Evolutionary conservation across 2,888 invertebrate genomes (phyloP), one percentile per base, ranked within the genome.

Genomic region (Subacronicta megacephala): DNA sequence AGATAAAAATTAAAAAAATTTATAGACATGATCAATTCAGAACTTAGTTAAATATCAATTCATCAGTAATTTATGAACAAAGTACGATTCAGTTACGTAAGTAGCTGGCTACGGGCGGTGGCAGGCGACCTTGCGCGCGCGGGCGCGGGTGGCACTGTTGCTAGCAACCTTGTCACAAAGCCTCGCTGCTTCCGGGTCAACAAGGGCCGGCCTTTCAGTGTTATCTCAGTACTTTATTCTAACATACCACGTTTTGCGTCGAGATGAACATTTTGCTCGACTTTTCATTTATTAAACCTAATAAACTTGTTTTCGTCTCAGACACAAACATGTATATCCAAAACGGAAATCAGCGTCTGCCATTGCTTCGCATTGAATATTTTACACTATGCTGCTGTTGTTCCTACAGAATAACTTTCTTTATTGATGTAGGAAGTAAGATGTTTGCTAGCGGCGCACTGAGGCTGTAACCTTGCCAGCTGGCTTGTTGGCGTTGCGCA

Each of bases 141-240:
- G 76, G 75, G 74, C 75, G 77, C 78, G 81, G 76, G 80, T 76
- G 80, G 79, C 77, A 66, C 72, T 72, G 69, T 62, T 67, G 73
- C 78, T 72, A 72, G 77, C 84, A 90, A 90, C 93, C 92, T 93
- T 93, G 93, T 85, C 83, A 82, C 78, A 84, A 84, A 88, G 85
- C 87, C 85, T 81, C 81, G 81, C 23, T 76, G 85, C 88, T 93
- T 93, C 93, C 93, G 93, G 91, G 92, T 92, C 85, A 84, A 77
- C 75, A 85, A 90, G 89, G 90, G 89, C 89, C 81, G 85, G 82
- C 87, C 84, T 89, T 89, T 84, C 81, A 83, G 83, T 67, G 72
- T 74, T 77, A 78, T 63, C 61, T 55, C 63, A 60, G 49, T 70
- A 65, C 47, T 51, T 52, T 45, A 58, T 59, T 53, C 46, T 56